Percentiles rank a stretch among this genome's conserved stretches.
phyloP scores from a whole-genome alignment of 1,140 invertebrate genomes.

The Bombus vancouverensis region DNA sequence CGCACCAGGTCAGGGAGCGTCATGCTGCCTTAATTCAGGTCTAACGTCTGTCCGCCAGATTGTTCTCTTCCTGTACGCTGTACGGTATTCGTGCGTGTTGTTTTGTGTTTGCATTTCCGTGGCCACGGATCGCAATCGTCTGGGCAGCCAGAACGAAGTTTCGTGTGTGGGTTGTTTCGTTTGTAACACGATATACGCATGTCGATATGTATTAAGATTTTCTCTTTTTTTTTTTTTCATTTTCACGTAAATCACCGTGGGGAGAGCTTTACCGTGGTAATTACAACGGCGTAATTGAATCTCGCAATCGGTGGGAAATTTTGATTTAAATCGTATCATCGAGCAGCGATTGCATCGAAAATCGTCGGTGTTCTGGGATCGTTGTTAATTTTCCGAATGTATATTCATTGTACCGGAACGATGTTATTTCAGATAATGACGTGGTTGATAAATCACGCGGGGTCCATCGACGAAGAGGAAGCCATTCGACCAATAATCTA shows the following conservation, averaged over 20 bases:
- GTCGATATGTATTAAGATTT: background rate
- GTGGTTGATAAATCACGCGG: background rate
- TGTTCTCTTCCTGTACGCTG: background rate
- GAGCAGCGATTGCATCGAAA: slow-evolving; percentile 8
- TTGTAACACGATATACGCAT: background rate
- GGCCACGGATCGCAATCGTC: background rate
- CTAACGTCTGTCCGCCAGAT: background rate
- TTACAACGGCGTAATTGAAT: slow-evolving; percentile 16
- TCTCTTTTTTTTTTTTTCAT: background rate
- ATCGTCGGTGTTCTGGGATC: background rate
- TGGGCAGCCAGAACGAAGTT: background rate
- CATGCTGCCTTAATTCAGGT: slow-evolving; percentile 24
- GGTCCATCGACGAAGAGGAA: background rate
- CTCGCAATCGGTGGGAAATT: background rate
- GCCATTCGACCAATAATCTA: background rate
- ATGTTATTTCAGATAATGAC: slow-evolving; percentile 25
- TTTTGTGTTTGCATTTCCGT: background rate
- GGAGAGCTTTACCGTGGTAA: background rate
- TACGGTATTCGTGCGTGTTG: too few relatives aligned
- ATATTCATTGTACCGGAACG: background rate
- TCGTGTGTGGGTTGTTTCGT: background rate
- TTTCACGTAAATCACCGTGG: background rate
- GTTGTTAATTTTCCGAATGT: slow-evolving; percentile 8
- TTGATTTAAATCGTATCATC: slow-evolving; percentile 7
- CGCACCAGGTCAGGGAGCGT: slow-evolving; percentile 1